Percentiles rank a stretch among this genome's conserved stretches.
Conservation (phyloP, 2,888 invertebrate species). For the Sarcophaga subvicina region DNA sequence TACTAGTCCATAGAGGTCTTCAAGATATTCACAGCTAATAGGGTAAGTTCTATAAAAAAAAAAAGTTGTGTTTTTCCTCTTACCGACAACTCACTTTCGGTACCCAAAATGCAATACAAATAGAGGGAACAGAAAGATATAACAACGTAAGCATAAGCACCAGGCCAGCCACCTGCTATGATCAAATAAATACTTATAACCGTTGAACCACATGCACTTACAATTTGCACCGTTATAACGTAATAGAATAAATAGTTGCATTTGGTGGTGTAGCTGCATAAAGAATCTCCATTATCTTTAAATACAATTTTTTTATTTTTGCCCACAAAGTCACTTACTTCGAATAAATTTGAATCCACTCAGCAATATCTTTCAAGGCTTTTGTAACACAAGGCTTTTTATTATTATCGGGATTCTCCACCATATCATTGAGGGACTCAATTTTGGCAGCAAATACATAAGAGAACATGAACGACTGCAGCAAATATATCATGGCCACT, state of each 20-base stretch:
- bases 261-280: slow-evolving; percentile 65
- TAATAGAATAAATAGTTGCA: slow-evolving; percentile 71
- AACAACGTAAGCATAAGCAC: slow-evolving; percentile 70
- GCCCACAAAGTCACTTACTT: slow-evolving; percentile 53
- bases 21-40: not conserved
- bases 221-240: slow-evolving; percentile 59
- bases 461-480: slow-evolving; percentile 70
- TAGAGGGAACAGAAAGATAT: slow-evolving; percentile 70
- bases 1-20: not conserved
- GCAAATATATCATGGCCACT: slow-evolving; percentile 66
- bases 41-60: not conserved
- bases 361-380: slow-evolving; percentile 66
- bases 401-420: slow-evolving; percentile 4
- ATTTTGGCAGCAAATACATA: slow-evolving; percentile 72
- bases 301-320: slow-evolving; percentile 6
- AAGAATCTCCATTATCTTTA: not conserved
- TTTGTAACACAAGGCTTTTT: not conserved
- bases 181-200: slow-evolving; percentile 70
- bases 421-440: slow-evolving; percentile 64
- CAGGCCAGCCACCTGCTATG: slow-evolving; percentile 72
- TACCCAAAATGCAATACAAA: slow-evolving; percentile 74
- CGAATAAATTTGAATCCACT: slow-evolving; percentile 72
- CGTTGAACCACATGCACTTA: slow-evolving; percentile 53
- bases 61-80: not conserved
- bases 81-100: slow-evolving; percentile 72